Conservation (phyloP, 2,797 vertebrate species). For the Erpetoichthys calabaricus region DNA sequence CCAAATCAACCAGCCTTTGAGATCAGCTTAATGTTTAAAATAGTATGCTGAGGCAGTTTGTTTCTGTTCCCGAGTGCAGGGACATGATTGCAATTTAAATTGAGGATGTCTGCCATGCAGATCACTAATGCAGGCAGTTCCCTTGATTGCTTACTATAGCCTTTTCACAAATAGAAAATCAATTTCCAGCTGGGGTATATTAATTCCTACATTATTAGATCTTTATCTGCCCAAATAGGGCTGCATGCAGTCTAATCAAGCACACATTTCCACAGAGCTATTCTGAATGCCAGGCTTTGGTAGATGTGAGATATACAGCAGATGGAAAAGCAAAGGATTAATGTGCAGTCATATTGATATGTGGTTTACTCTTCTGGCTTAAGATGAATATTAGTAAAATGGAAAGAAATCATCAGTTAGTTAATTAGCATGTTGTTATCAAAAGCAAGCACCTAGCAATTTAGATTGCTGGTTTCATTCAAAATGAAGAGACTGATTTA, state of each 20-base stretch:
- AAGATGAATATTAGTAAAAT: too few species aligned
- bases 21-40: not conserved
- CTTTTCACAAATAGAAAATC: not conserved
- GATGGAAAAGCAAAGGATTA: too few species aligned
- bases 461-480: too few species aligned
- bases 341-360: too few species aligned
- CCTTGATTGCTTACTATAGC: slow-evolving; percentile 5
- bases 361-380: too few species aligned
- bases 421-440: too few species aligned
- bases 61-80: not conserved
- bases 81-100: slow-evolving; percentile 1
- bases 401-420: too few species aligned
- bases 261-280: not conserved
- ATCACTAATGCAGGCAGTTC: slow-evolving; percentile 4
- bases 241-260: not conserved
- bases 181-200: not conserved
- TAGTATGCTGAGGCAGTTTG: not conserved
- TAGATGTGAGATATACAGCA: too few species aligned
- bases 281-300: too few species aligned
- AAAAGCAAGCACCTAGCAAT: too few species aligned
- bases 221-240: not conserved
- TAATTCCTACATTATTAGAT: not conserved
- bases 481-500: too few species aligned
- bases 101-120: not conserved
- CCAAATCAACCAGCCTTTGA: not conserved